These are phyloP conservation scores for Sthenelais limicola DNA, from an alignment of 2,888 invertebrate genomes.

Conservation along the genomic window DNA sequence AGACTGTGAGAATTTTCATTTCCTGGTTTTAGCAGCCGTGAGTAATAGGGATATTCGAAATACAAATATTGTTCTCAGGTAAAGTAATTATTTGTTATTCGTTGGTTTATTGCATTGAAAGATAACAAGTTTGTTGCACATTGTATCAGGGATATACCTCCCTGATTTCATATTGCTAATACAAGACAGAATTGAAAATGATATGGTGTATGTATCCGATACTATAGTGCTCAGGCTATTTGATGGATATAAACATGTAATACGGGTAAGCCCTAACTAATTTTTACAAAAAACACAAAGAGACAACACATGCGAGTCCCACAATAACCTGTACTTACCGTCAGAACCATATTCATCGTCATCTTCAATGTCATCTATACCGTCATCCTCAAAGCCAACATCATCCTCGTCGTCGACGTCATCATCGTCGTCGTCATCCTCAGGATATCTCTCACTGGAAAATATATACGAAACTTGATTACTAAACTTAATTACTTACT, in stretches of 20 bases:
- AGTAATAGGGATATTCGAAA: too few species aligned
- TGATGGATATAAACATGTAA: neutral
- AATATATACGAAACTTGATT: neutral
- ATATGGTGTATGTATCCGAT: too few species aligned
- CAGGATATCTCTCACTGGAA: constrained; percentile 11
- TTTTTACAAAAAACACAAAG: neutral
- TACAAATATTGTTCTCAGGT: neutral
- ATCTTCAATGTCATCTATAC: constrained; percentile 13
- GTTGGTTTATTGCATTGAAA: too few species aligned
- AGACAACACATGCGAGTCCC: neutral
- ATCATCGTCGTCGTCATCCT: constrained; percentile 37
- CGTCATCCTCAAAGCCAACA: constrained; percentile 41
- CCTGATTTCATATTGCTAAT: too few species aligned
- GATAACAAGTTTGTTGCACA: too few species aligned
- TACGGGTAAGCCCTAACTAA: neutral
- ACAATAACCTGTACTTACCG: constrained; percentile 21
- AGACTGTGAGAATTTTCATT: neutral
- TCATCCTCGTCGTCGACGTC: constrained; percentile 42
- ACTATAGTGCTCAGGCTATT: neutral
- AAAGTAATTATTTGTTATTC: too few species aligned
- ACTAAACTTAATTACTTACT: too few species aligned
- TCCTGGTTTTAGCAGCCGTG: neutral
- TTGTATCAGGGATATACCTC: too few species aligned
- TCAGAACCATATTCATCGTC: constrained; percentile 18
- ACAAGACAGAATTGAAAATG: too few species aligned